Evolutionary conservation across 2,797 vertebrate genomes (phyloP), one percentile per base, ranked within the genome.

Genomic region (Urophycis tenuis): DNA sequence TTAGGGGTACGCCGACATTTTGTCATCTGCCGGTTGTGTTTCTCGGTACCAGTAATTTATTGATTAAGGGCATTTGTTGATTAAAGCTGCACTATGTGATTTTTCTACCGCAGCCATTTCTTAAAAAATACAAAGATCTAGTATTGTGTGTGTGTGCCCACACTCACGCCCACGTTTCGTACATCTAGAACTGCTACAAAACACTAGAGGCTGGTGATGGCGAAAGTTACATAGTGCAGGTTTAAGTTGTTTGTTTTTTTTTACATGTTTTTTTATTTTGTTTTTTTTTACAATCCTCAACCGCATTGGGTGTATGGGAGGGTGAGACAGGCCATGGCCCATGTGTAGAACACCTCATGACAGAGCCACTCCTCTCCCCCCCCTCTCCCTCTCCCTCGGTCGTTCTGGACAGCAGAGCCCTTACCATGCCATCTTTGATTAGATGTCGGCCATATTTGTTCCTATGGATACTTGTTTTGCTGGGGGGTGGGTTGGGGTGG

Each of bases 361-460:
- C n/a, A 2, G 53, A 22, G 53, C 53, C 9, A 25, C 25, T 60
- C 22, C 25, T 11, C 6, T 41, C 39, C 39, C 12, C 53, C 22
- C 25, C 5, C 19, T n/a, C 49, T 53, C n/a, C 49, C n/a, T 53
- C 22, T 60, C 25, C 22, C 25, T n/a, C 25, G 22, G 53, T 67
- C 1, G 8, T 67, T 67, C n/a, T 36, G 33, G 88, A 88, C 87
- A 84, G 82, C 64, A 71, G 85, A 88, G 80, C 80, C 35, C 72
- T 83, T 84, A 74, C 77, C 80, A 77, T 81, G 82, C 88, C 89
- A 89, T 90, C 86, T 89, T 87, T 81, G 86, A 89, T 79, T 91
- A 88, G 85, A 87, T 88, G 87, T 88, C 73, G 73, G 86, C 80
- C 90, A 88, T 89, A 86, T 89, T 89, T 89, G 88, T 88, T 91